phyloP scores from a whole-genome alignment of 1,140 invertebrate genomes.

The Neodiprion pinetum region DNA sequence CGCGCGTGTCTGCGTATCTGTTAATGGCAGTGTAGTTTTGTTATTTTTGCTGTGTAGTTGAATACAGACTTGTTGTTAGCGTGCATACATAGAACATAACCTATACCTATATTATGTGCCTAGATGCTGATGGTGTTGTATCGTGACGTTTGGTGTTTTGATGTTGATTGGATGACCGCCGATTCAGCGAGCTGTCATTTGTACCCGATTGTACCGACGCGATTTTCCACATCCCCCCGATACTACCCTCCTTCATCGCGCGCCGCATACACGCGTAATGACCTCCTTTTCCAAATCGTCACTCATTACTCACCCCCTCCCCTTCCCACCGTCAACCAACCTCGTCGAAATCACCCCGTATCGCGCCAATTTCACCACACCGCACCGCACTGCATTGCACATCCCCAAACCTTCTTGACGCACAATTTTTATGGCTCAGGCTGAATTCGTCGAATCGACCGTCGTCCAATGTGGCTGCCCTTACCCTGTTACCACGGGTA shows the following conservation, averaged over 20 bases:
- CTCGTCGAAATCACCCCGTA: not conserved
- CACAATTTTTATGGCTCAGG: too few relatives aligned
- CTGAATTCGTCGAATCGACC: not conserved
- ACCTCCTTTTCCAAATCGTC: slow-evolving; percentile 13
- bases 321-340: slow-evolving; percentile 8
- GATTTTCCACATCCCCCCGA: not conserved
- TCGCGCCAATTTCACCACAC: too few relatives aligned
- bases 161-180: slow-evolving; percentile 61
- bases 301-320: not conserved
- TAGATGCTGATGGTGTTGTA: slow-evolving; percentile 28
- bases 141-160: slow-evolving; percentile 56
- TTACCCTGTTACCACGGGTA: slow-evolving; percentile 31
- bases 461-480: slow-evolving; percentile 17
- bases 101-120: too few relatives aligned
- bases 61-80: too few relatives aligned
- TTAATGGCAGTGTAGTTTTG: too few relatives aligned
- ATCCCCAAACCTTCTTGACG: too few relatives aligned
- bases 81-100: too few relatives aligned
- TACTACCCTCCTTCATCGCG: slow-evolving; percentile 18
- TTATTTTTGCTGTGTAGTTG: too few relatives aligned
- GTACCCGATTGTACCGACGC: slow-evolving; percentile 44
- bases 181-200: slow-evolving; percentile 58
- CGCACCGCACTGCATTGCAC: too few relatives aligned
- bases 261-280: slow-evolving; percentile 11
- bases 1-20: too few relatives aligned